A percentile compares a stretch with the other conserved stretches of the same genome.
These are phyloP conservation scores for Aeoliscus strigatus DNA, from an alignment of 2,797 vertebrate species.

Conservation along the genomic window DNA sequence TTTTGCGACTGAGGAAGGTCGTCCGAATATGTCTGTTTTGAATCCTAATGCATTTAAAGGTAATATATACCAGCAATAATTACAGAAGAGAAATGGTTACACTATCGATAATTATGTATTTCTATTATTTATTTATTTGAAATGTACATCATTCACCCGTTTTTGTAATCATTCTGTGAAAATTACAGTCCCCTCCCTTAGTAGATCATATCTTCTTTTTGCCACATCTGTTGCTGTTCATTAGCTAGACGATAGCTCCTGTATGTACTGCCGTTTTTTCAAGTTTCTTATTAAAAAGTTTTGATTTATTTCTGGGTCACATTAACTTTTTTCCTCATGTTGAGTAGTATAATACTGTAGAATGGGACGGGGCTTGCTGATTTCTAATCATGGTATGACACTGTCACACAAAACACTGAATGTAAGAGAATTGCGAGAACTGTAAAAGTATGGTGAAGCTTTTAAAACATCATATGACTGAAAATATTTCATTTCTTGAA, in stretches of 20 bases:
- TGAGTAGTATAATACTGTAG: too few relatives aligned
- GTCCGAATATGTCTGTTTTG: conserved; percentile 57
- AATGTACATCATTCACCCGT: conserved; percentile 50
- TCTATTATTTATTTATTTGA: conserved; percentile 75
- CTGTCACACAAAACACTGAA: too few relatives aligned
- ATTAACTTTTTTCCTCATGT: neutral
- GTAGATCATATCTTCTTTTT: conserved; percentile 57
- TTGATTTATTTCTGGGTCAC: conserved; percentile 50
- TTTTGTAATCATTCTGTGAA: conserved; percentile 59
- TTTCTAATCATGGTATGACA: too few relatives aligned
- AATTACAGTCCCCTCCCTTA: conserved; percentile 43
- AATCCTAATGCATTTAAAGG: conserved; percentile 68
- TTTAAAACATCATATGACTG: too few relatives aligned
- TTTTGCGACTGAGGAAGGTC: conserved; percentile 46
- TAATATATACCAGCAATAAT: conserved; percentile 78
- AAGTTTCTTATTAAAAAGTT: conserved; percentile 74
- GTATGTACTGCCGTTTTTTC: conserved; percentile 69
- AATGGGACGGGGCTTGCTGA: too few relatives aligned
- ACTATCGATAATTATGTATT: conserved; percentile 67
- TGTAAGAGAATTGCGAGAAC: too few relatives aligned
- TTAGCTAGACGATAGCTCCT: conserved; percentile 61
- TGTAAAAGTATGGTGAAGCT: too few relatives aligned
- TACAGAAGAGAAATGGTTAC: conserved; percentile 69
- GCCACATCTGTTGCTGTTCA: conserved; percentile 56
- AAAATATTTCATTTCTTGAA: too few relatives aligned